Evolutionary conservation across 2,113 vertebrate species (phyloP).

Genomic region (Trinectes maculatus): DNA sequence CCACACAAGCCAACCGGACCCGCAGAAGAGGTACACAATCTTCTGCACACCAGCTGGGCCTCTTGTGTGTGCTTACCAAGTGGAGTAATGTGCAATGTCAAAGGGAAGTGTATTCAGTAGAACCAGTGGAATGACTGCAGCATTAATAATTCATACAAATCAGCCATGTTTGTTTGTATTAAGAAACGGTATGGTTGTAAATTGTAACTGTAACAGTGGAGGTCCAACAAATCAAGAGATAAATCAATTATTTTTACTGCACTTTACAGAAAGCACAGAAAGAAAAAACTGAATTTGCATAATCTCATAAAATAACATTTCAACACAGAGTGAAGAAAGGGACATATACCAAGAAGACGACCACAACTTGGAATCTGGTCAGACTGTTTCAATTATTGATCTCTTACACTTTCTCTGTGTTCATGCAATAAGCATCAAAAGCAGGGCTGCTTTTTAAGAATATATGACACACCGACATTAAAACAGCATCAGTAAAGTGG

Average conservation of each 20-base stretch:
- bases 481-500: not conserved
- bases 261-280: not conserved
- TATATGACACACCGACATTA: not conserved
- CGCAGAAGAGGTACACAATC: no score
- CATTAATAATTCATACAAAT: not conserved
- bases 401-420: no score
- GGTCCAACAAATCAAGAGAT: not conserved
- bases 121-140: not conserved
- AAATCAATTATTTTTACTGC: not conserved
- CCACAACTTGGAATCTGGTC: no score
- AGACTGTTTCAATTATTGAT: no score
- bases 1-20: no score
- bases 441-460: not conserved
- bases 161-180: not conserved
- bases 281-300: not conserved
- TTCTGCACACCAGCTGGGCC: no score
- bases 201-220: not conserved
- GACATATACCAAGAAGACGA: no score
- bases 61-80: no score
- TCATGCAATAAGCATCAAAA: no score
- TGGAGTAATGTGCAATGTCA: no score
- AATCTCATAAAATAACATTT: no score
- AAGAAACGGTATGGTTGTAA: not conserved
- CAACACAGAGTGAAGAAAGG: no score
- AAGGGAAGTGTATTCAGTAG: not conserved